phyloP scores from a whole-genome alignment of 2,888 invertebrate species.

The Steromphala cineraria region DNA sequence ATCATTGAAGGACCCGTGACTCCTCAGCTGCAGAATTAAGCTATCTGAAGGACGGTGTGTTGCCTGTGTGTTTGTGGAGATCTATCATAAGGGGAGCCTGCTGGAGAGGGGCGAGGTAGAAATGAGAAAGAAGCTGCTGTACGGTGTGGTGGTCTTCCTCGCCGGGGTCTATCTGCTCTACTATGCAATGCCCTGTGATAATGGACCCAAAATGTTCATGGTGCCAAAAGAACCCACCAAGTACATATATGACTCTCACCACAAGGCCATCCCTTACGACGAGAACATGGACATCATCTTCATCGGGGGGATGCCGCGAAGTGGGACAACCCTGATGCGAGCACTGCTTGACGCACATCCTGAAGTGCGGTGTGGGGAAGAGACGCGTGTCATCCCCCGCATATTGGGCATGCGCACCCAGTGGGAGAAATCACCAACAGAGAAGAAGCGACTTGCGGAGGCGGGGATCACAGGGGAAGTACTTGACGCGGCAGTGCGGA shows the following conservation, averaged over 20 bases:
- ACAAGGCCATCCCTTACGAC: conserved; percentile 79
- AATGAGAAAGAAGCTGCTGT: conserved; percentile 26
- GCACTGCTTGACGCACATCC: conserved; percentile 99
- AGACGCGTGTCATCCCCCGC: conserved; percentile 94
- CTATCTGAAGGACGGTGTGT: no score
- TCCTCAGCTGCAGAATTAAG: no score
- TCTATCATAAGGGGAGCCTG: no score
- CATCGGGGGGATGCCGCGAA: conserved; percentile 95
- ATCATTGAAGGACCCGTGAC: no score
- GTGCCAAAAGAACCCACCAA: conserved; percentile 56
- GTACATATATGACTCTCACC: conserved; percentile 56
- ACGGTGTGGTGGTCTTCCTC: background rate
- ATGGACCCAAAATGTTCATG: conserved; percentile 53
- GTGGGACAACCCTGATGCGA: conserved; percentile 97
- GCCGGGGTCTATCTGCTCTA: conserved; percentile 38
- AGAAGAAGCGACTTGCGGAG: conserved; percentile 59
- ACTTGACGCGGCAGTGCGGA: conserved; percentile 94
- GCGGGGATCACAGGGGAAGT: conserved; percentile 87
- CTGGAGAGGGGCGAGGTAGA: background rate
- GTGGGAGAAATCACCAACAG: conserved; percentile 88
- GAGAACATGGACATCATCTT: conserved; percentile 87
- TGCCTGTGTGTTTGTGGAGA: no score
- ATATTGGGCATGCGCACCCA: conserved; percentile 95
- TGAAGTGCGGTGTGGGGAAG: conserved; percentile 96
- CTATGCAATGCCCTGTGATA: conserved; percentile 49